Base-by-base conservation (phyloP, 2,113 vertebrate species). In the Sinocyclocheilus grahami region DNA sequence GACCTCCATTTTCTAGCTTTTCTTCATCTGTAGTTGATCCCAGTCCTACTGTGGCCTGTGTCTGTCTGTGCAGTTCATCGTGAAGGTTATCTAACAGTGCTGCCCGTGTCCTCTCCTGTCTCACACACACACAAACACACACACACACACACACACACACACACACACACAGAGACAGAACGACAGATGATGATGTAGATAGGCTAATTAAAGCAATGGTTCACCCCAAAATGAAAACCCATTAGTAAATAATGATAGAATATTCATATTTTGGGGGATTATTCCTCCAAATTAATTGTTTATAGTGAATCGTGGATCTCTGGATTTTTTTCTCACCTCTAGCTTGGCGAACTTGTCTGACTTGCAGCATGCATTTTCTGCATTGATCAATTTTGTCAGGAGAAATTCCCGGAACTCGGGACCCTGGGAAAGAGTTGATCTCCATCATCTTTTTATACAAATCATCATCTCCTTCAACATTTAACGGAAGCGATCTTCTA, bases 291-390 rank as follows among this genome's bases (percentile, higher is more conserved):
- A 33, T 69, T 1, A 1, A 16, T 67, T 16, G 24, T 69, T 69
- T 33, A 69, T 7, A 3, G 58, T 22, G 2, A n/a, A 9, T 60
- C 2, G 0, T 72, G 18, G 8, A 20, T 39, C 0, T 71, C 8
- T 53, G 75, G 5, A 18, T 30, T 1, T 16, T 51, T 8, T 3
- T 51, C 93, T 95, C 92, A 98, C 98, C 97, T 99, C 98, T 79
- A 99, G 95, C 89, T 99, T 98, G 92, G 98, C 97, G 3, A 99
- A 99, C 94, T 98, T 99, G 92, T 99, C 98, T 0, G 98, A 97
- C 88, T 96, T 97, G 94, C 97, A 99, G 91, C 98, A 99, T 86
- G 98, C 97, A 0, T 97, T 97, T 90, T 99, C 98, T 0, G 97
- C 98, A 24, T 99, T 99, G 94, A 99, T 99, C 90, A 99, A 94